phyloP scores from a whole-genome alignment of 2,113 vertebrate genomes.

The Etheostoma cragini region DNA sequence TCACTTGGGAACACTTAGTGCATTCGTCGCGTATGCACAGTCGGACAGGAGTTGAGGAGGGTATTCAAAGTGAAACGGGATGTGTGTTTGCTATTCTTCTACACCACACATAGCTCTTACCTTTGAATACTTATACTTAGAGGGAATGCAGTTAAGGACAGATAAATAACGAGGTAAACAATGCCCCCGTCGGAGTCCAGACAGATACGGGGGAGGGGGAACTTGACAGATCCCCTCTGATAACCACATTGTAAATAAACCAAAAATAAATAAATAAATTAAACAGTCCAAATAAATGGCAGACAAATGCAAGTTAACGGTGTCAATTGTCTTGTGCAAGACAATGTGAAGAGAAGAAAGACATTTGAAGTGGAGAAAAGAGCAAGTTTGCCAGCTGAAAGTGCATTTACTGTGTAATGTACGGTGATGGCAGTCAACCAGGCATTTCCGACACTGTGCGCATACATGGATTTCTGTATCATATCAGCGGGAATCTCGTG shows the following conservation, averaged over 20 bases:
- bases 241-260: slow-evolving; percentile 38
- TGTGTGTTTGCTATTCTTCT: slow-evolving; percentile 71
- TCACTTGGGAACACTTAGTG: slow-evolving; percentile 52
- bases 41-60: slow-evolving; percentile 54
- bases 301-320: slow-evolving; percentile 72
- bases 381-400: slow-evolving; percentile 77
- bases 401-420: slow-evolving; percentile 80
- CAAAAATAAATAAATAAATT: slow-evolving; percentile 40
- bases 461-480: not conserved
- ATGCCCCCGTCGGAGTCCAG: slow-evolving; percentile 33
- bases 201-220: slow-evolving; percentile 25
- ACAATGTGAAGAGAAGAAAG: slow-evolving; percentile 55
- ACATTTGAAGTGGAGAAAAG: slow-evolving; percentile 58
- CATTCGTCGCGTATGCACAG: slow-evolving; percentile 72
- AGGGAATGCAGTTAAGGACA: slow-evolving; percentile 77
- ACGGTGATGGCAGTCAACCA: slow-evolving; percentile 54
- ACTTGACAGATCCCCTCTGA: slow-evolving; percentile 34
- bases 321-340: slow-evolving; percentile 65
- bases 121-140: slow-evolving; percentile 76
- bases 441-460: slow-evolving; percentile 13
- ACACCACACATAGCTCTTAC: slow-evolving; percentile 69
- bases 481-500: slow-evolving; percentile 10
- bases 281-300: slow-evolving; percentile 41
- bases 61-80: slow-evolving; percentile 80
- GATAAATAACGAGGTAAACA: slow-evolving; percentile 65